Evolutionary conservation across 2,797 vertebrate genomes (phyloP), one percentile per base, ranked within the genome.

Genomic region (Tokudaia tokunoshimensis): DNA sequence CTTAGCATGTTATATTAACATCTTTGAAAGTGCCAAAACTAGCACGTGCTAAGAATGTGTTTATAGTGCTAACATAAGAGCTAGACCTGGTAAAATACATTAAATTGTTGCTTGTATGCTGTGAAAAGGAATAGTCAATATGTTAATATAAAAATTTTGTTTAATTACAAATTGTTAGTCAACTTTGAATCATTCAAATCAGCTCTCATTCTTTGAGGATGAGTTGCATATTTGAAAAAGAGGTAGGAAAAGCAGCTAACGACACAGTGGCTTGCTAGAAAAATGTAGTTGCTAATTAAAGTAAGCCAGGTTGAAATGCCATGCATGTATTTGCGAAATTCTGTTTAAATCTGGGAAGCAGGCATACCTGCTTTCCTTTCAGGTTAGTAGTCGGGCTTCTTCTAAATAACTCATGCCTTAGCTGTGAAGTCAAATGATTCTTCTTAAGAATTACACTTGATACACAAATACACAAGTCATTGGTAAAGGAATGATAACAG

Each of bases 121-220:
- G 57, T 86, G 92, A 84, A 95, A 96, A 52, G 87, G 61, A 94
- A 52, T 95, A 90, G 55, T 94, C 37, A 70, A 44, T 89, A 82
- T 94, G n/a, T 78, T 96, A 82, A 90, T 83, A 89, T 55, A 75
- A 96, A 97, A 88, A 52, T 82, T 91, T 94, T 94, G 50, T 92
- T 95, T 95, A 87, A 92, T 96, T 93, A 91, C 89, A 94, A 96
- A 82, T 96, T 97, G 74, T 97, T 97, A 96, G 89, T 97, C 84
- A 97, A 92, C 79, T 92, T 92, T 75, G 79, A 97, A 75, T 97
- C 81, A 95, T 87, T 96, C 63, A 92, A 72, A 95, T 97, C 63
- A 92, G 3, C 41, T 93, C 41, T 92, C n/a, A 80, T 94, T 95
- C 91, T 95, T 57, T 93, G 94, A 81, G 41, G 55, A 91, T 96